Evolutionary conservation across 2,888 invertebrate genomes (phyloP).

Genomic region (Penaeus monodon): DNA sequence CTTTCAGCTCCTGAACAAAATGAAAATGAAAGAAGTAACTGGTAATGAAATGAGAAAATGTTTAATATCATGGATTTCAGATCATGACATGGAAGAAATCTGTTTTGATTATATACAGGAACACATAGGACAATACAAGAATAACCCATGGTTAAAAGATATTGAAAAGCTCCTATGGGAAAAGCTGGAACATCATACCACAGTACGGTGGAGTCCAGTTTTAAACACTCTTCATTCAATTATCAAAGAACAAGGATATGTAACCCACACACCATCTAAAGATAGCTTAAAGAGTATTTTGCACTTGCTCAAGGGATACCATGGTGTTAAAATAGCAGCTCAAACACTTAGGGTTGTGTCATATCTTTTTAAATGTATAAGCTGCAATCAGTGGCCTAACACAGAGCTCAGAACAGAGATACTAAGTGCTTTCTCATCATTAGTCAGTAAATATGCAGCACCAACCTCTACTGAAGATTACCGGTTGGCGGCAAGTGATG

Average conservation of each 20-base stretch:
- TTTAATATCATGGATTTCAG: not conserved
- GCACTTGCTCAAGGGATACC: conserved; percentile 25
- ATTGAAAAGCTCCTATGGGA: conserved; percentile 27
- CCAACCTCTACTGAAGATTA: conserved; percentile 50
- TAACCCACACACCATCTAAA: not conserved
- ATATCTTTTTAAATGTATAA: conserved; percentile 14
- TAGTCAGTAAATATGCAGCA: conserved; percentile 15
- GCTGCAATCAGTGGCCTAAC: not conserved
- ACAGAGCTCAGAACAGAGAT: not conserved
- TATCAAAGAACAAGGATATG: conserved; percentile 8
- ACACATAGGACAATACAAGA: not conserved
- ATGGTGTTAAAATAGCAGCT: conserved; percentile 27
- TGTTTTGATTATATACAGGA: conserved; percentile 5
- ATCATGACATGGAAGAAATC: conserved; percentile 1
- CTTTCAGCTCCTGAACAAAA: not conserved
- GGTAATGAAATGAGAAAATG: conserved; percentile 1
- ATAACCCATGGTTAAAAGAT: not conserved
- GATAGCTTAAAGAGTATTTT: conserved; percentile 22
- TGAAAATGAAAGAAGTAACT: not conserved
- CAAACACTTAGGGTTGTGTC: conserved; percentile 26
- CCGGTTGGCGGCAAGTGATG: conserved; percentile 36
- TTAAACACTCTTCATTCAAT: conserved; percentile 12
- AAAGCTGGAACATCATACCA: conserved; percentile 11
- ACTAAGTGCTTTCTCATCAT: conserved; percentile 10
- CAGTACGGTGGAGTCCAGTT: not conserved